These are phyloP conservation scores for Papilio elwesi DNA, from an alignment of 2,888 invertebrate species.

Conservation along the genomic window DNA sequence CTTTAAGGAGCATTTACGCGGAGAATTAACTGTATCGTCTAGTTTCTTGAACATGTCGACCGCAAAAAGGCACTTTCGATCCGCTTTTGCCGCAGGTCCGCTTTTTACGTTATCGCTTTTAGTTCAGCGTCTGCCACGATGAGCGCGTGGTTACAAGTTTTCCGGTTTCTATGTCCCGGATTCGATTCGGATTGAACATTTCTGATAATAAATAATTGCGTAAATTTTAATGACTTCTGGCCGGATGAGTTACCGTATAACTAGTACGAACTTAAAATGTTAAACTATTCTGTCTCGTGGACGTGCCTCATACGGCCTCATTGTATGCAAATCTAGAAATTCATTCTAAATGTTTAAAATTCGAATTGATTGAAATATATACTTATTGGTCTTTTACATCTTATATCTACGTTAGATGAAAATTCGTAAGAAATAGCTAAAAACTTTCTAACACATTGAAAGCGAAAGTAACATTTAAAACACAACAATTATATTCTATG, in stretches of 20 bases:
- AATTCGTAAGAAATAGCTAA: constrained; percentile 7
- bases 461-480: constrained; percentile 21
- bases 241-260: not conserved
- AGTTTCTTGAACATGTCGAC: constrained; percentile 28
- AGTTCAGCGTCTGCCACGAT: constrained; percentile 13
- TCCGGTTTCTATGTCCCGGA: constrained; percentile 6
- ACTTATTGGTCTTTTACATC: too few relatives aligned
- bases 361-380: too few relatives aligned
- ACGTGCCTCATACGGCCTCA: too few relatives aligned
- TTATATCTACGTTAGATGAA: not conserved
- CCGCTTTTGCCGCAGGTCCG: constrained; percentile 23
- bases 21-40: constrained; percentile 22
- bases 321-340: not conserved
- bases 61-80: constrained; percentile 32
- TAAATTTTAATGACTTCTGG: too few relatives aligned
- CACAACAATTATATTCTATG: constrained; percentile 10
- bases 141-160: not conserved
- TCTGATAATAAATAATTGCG: too few relatives aligned
- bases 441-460: constrained; percentile 26
- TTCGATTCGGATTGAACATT: not conserved
- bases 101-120: constrained; percentile 14
- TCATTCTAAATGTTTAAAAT: too few relatives aligned
- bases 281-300: too few relatives aligned
- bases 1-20: constrained; percentile 18
- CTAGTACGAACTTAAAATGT: not conserved